phyloP scores from a whole-genome alignment of 1,140 invertebrate genomes.

The Notospermus geniculatus region DNA sequence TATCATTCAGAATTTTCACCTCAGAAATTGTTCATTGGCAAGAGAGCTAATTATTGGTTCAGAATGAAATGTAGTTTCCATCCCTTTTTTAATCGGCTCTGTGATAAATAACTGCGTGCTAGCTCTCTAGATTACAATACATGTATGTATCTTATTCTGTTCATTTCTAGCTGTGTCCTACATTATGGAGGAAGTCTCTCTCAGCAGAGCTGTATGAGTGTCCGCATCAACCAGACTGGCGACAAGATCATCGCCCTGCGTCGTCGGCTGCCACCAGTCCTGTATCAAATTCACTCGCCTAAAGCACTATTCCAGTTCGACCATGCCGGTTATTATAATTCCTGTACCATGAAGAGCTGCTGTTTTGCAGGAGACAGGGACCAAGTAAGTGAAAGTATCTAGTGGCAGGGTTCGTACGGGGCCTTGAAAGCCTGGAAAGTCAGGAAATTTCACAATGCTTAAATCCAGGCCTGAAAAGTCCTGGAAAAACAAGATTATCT shows the following conservation, averaged over 20 bases:
- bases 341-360: constrained; percentile 95
- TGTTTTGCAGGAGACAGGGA: constrained; percentile 88
- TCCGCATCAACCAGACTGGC: constrained; percentile 79
- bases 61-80: no score
- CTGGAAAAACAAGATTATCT: no score
- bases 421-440: no score
- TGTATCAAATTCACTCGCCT: constrained; percentile 70
- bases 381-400: constrained; percentile 50
- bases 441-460: no score
- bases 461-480: no score
- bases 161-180: constrained; percentile 53
- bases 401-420: no score
- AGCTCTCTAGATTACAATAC: no score
- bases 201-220: constrained; percentile 84
- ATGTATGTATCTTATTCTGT: neutral
- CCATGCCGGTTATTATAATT: constrained; percentile 89
- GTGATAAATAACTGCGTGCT: no score
- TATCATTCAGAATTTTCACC: no score
- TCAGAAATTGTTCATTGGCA: no score
- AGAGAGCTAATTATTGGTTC: no score
- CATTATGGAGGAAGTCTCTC: constrained; percentile 68
- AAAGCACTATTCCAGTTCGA: constrained; percentile 80
- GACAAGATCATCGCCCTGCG: constrained; percentile 78
- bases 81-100: no score
- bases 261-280: constrained; percentile 76